Conservation (phyloP, 2,113 vertebrate species). For the Numenius arquata region DNA sequence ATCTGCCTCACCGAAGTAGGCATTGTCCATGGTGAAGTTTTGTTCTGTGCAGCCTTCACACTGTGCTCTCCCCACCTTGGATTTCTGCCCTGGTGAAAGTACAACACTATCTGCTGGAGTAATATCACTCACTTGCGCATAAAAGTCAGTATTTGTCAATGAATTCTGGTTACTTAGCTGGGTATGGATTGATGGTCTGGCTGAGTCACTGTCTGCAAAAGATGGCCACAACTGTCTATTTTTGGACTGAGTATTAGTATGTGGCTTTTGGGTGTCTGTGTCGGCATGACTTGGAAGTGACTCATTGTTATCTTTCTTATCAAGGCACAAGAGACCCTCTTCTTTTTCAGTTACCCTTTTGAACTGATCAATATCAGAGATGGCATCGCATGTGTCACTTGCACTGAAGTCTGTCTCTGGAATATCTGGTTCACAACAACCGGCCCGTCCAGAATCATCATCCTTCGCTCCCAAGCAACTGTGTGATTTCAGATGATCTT, state of each 20-base stretch:
- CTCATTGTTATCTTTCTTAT: constrained; percentile 56
- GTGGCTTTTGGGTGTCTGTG: not conserved
- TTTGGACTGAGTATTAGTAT: not conserved
- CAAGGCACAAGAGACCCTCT: constrained; percentile 76
- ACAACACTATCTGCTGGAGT: constrained; percentile 92
- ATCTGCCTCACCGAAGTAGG: constrained; percentile 82
- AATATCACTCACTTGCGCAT: constrained; percentile 94
- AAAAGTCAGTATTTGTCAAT: constrained; percentile 89
- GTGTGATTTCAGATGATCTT: constrained; percentile 71
- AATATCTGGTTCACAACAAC: constrained; percentile 85
- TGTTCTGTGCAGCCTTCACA: constrained; percentile 43
- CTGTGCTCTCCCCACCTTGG: constrained; percentile 70
- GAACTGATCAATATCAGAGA: constrained; percentile 66
- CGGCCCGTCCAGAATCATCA: constrained; percentile 87
- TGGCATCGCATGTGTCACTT: constrained; percentile 62
- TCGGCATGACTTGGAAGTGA: not conserved
- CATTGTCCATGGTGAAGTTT: constrained; percentile 75
- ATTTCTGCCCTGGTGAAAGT: constrained; percentile 90
- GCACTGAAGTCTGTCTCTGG: constrained; percentile 76
- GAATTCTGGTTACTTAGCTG: constrained; percentile 78
- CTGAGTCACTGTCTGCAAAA: not conserved
- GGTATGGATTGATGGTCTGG: constrained; percentile 41
- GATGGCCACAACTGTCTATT: constrained; percentile 33
- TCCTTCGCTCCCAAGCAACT: constrained; percentile 78
- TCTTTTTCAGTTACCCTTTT: constrained; percentile 68